Evolutionary conservation across 2,113 vertebrate genomes (phyloP).

Genomic region (Aptenodytes forsteri): DNA sequence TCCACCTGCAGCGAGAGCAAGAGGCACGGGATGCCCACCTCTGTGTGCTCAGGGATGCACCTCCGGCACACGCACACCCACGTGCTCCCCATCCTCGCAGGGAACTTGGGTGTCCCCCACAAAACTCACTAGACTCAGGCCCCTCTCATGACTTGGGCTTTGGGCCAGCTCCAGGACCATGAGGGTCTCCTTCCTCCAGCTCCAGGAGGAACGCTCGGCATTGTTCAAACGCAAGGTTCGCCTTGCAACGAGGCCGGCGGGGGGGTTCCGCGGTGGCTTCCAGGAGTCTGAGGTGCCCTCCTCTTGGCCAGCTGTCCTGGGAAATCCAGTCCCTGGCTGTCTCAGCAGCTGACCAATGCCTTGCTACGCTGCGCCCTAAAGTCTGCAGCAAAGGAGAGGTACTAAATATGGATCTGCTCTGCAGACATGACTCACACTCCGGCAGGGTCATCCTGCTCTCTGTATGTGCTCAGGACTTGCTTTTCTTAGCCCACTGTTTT

Average conservation of each 20-base stretch:
- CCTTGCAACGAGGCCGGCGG: not conserved
- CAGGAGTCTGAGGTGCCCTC: not conserved
- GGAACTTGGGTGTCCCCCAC: not conserved
- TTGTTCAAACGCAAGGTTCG: not conserved
- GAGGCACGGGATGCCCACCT: not conserved
- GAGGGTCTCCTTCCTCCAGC: not conserved
- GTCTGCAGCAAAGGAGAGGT: not conserved
- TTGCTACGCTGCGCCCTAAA: not conserved
- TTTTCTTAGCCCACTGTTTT: not conserved
- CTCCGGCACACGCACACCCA: fast-evolving
- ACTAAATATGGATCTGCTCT: not conserved
- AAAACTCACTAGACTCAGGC: not conserved
- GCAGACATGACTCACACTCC: not conserved
- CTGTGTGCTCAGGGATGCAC: not conserved
- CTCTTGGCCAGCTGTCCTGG: not conserved
- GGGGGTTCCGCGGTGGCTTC: too few relatives aligned
- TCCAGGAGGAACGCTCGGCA: not conserved
- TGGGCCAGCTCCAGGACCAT: not conserved
- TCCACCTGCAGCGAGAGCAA: fast-evolving
- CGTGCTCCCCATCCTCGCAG: not conserved
- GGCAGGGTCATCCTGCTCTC: not conserved
- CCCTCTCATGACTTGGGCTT: not conserved
- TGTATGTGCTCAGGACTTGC: not conserved
- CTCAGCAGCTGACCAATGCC: not conserved
- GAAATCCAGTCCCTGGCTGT: not conserved